Evolutionary conservation across 2,888 invertebrate genomes (phyloP).

Genomic region (Stenodera caucasica): DNA sequence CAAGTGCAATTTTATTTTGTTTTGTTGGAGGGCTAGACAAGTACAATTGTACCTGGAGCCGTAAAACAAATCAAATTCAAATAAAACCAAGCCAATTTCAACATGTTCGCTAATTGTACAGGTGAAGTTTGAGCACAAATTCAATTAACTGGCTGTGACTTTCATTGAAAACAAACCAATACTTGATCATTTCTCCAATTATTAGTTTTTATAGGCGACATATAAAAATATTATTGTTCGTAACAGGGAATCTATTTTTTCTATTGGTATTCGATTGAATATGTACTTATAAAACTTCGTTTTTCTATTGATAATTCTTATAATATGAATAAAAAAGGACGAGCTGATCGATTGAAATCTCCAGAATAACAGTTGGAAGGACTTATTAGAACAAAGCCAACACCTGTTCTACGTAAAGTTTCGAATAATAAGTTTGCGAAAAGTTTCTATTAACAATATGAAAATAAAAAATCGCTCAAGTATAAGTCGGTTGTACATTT

Average conservation of each 20-base stretch:
- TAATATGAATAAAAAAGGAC: too few species aligned
- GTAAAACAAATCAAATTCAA: slow-evolving; percentile 4
- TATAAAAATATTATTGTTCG: neutral
- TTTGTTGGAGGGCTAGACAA: neutral
- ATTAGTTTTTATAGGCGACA: neutral
- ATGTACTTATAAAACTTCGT: too few species aligned
- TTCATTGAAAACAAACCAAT: neutral
- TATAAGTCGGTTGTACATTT: neutral
- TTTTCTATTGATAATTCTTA: too few species aligned
- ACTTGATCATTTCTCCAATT: neutral
- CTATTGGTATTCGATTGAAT: too few species aligned
- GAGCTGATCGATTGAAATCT: too few species aligned
- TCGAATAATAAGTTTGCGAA: neutral
- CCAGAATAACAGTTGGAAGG: neutral
- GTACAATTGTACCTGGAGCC: neutral
- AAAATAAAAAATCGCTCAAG: neutral
- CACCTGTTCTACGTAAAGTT: neutral
- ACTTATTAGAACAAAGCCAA: neutral
- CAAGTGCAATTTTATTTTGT: neutral
- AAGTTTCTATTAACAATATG: slow-evolving; percentile 3
- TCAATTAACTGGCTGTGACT: neutral
- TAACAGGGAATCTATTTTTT: too few species aligned
- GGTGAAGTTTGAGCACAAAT: neutral
- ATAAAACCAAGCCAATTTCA: neutral
- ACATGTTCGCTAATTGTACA: neutral